These are phyloP conservation scores for Andrena camellia DNA, from an alignment of 2,888 invertebrate species.

Conservation along the genomic window DNA sequence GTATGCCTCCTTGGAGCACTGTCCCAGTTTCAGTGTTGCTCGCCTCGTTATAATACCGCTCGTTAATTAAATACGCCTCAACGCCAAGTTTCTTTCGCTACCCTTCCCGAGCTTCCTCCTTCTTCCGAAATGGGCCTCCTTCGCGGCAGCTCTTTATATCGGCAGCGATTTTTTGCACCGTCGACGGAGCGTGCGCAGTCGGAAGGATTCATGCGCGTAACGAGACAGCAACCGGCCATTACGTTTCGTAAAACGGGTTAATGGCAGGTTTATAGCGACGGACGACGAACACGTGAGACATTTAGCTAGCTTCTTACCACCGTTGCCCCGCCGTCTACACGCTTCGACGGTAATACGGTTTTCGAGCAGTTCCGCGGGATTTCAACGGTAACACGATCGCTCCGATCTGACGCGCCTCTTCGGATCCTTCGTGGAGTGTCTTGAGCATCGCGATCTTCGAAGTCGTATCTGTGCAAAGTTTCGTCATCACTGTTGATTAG, in stretches of 20 bases:
- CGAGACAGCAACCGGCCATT: neutral
- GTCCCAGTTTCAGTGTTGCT: constrained; percentile 43
- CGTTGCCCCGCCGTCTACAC: neutral
- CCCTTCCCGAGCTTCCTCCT: constrained; percentile 3
- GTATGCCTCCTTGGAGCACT: constrained; percentile 17
- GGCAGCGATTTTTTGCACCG: constrained; percentile 12
- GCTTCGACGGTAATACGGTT: constrained; percentile 9
- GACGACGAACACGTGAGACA: neutral
- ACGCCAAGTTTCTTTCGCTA: neutral
- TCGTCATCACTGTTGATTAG: too few species aligned
- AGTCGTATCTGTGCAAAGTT: too few species aligned
- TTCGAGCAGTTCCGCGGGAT: neutral
- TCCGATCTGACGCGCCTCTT: neutral
- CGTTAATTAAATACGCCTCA: constrained; percentile 36
- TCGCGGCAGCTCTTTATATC: neutral
- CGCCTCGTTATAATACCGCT: constrained; percentile 30
- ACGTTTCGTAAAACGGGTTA: constrained; percentile 20
- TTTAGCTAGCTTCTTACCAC: constrained; percentile 1
- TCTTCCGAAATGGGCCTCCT: constrained; percentile 6
- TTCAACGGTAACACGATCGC: neutral
- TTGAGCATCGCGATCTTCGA: too few species aligned
- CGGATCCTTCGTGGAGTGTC: neutral
- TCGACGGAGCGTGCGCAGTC: neutral
- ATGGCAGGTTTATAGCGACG: constrained; percentile 10
- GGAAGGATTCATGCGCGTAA: neutral